Evolutionary conservation across 2,888 invertebrate species (phyloP).

Genomic region (Polyploca ridens): DNA sequence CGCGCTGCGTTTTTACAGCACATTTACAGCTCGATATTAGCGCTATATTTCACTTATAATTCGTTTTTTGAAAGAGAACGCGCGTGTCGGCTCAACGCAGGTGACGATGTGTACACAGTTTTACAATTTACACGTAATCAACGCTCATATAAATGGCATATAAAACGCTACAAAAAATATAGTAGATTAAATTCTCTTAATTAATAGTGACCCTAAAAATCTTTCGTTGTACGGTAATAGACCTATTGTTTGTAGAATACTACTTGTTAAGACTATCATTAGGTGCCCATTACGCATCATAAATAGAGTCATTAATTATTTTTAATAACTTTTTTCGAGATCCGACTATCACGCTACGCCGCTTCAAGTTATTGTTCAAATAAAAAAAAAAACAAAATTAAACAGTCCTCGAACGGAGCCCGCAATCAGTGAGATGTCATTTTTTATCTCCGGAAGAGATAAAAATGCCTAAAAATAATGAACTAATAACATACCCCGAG

Average conservation of each 20-base stretch:
- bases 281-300: slow-evolving; percentile 34
- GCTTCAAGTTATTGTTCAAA: slow-evolving; percentile 46
- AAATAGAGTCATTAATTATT: slow-evolving; percentile 52
- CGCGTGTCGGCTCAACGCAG: slow-evolving; percentile 36
- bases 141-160: background rate
- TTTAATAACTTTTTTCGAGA: slow-evolving; percentile 39
- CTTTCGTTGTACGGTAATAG: slow-evolving; percentile 25
- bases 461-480: slow-evolving; percentile 79
- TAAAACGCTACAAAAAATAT: background rate
- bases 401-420: slow-evolving; percentile 49
- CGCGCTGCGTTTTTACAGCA: slow-evolving; percentile 66
- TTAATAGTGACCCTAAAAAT: slow-evolving; percentile 12
- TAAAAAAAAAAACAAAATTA: slow-evolving; percentile 41
- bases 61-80: slow-evolving; percentile 52
- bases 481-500: slow-evolving; percentile 70
- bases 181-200: background rate
- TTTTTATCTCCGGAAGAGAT: slow-evolving; percentile 76
- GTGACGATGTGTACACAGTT: slow-evolving; percentile 37
- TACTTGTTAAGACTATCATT: slow-evolving; percentile 24
- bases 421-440: slow-evolving; percentile 64
- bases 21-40: slow-evolving; percentile 64
- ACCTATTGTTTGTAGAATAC: slow-evolving; percentile 21
- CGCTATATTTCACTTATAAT: slow-evolving; percentile 65
- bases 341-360: slow-evolving; percentile 38
- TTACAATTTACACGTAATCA: slow-evolving; percentile 8